phyloP scores from a whole-genome alignment of 2,113 vertebrate species.

The human region GRCh38 chr1:205105001-205105500 shows the following conservation, averaged over 20 bases:
- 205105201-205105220: not conserved
- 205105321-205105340: not conserved
- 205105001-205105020: not conserved
- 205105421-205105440: not conserved
- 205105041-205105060: conserved; percentile 97
- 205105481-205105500: not conserved
- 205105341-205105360: not conserved
- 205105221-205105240: not conserved
- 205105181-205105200: not conserved
- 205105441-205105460: not conserved
- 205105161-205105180: conserved; percentile 91
- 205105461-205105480: not conserved
- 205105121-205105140: conserved; percentile 99
- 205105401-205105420: not conserved
- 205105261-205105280: not conserved
- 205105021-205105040: conserved; percentile 97
- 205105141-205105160: conserved; percentile 98
- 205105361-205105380: not conserved
- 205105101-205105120: conserved; percentile 98
- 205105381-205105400: conserved; percentile 13
- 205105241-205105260: not conserved
- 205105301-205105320: conserved; percentile 22
- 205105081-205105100: conserved; percentile 98
- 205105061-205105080: conserved; percentile 97
- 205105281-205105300: not conserved